A percentile compares a stretch with the other conserved stretches of the same genome.
Evolutionary conservation across 2,888 invertebrate species (phyloP).

Genomic region (Morinoia aosen): DNA sequence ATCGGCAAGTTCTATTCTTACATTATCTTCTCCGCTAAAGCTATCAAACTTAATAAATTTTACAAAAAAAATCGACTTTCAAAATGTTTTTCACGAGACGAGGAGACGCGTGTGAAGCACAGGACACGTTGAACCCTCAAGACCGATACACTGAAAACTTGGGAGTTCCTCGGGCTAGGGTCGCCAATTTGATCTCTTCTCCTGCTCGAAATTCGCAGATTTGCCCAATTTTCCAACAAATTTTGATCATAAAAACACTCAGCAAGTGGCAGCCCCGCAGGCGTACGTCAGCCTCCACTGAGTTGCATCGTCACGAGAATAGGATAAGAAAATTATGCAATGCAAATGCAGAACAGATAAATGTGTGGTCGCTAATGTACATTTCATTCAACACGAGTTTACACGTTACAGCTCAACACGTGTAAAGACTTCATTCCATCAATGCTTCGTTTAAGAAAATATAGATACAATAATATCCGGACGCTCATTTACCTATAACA

Average conservation of each 20-base stretch:
- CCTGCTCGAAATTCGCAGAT: too few species aligned
- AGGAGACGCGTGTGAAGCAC: neutral
- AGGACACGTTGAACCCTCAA: neutral
- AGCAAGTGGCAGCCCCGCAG: neutral
- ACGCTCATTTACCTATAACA: neutral
- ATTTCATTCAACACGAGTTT: neutral
- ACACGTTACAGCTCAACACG: neutral
- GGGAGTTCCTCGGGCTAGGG: too few species aligned
- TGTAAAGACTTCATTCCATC: neutral
- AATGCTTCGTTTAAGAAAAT: neutral
- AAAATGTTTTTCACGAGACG: neutral
- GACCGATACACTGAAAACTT: too few species aligned
- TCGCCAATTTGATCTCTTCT: too few species aligned
- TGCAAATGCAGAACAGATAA: neutral
- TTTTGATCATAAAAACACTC: too few species aligned
- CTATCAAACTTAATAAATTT: neutral
- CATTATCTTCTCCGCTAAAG: neutral
- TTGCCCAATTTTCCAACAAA: too few species aligned
- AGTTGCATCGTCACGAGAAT: slow-evolving; percentile 43
- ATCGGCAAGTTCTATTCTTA: neutral
- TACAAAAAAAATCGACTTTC: neutral
- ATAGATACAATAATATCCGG: neutral
- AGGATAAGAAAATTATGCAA: slow-evolving; percentile 16
- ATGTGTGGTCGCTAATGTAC: neutral
- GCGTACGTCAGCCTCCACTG: neutral